Conservation (phyloP, 2,888 invertebrate genomes). For the Cheilosia vulpina region DNA sequence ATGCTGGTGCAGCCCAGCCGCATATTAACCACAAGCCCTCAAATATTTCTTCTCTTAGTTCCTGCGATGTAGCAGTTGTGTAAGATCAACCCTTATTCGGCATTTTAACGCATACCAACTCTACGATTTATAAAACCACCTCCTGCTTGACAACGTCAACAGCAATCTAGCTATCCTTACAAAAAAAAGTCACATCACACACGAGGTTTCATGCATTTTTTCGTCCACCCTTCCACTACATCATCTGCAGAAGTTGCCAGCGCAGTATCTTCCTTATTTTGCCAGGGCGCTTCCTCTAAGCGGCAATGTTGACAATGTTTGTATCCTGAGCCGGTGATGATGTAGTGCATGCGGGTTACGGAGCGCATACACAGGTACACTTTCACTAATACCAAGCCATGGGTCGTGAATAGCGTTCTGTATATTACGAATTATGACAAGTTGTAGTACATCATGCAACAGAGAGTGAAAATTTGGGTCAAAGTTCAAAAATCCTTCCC, state of each 20-base stretch:
- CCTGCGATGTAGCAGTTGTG: slow-evolving; percentile 13
- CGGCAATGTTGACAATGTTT: slow-evolving; percentile 66
- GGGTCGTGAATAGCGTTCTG: slow-evolving; percentile 34
- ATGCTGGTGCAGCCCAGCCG: slow-evolving; percentile 11
- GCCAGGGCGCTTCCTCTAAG: slow-evolving; percentile 55
- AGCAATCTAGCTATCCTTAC: slow-evolving; percentile 34
- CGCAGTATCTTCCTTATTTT: slow-evolving; percentile 37
- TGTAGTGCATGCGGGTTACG: slow-evolving; percentile 3
- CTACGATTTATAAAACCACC: slow-evolving; percentile 38
- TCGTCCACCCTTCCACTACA: slow-evolving; percentile 6
- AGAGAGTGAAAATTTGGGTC: slow-evolving; percentile 58
- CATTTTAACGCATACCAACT: slow-evolving; percentile 51
- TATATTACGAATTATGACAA: slow-evolving; percentile 72
- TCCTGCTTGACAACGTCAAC: slow-evolving; percentile 55
- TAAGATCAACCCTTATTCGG: slow-evolving; percentile 20
- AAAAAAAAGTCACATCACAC: slow-evolving; percentile 15
- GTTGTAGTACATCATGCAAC: slow-evolving; percentile 46
- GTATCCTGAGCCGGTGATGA: slow-evolving; percentile 62
- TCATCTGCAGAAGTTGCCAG: slow-evolving; percentile 38
- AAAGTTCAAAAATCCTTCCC: slow-evolving; percentile 73
- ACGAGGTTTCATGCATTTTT: slow-evolving; percentile 5
- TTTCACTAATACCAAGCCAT: slow-evolving; percentile 52
- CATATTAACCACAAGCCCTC: slow-evolving; percentile 35
- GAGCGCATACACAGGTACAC: slow-evolving; percentile 25
- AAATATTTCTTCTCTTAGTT: slow-evolving; percentile 67